These are phyloP conservation scores for Pionites leucogaster DNA, from an alignment of 2,113 vertebrate species.

Conservation along the genomic window DNA sequence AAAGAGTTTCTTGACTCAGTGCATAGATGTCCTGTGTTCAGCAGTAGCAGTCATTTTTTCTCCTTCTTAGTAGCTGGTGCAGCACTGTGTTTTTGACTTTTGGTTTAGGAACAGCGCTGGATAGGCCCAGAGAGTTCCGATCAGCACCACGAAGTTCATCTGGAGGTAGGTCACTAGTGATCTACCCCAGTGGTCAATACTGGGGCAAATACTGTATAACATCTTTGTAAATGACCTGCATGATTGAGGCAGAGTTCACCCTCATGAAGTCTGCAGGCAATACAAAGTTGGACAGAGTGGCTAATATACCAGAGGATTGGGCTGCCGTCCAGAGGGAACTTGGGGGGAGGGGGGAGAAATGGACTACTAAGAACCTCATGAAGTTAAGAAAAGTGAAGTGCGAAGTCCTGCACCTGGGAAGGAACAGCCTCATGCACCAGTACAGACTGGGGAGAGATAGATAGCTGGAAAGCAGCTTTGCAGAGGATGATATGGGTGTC, in stretches of 20 bases:
- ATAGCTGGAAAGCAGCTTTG: neutral
- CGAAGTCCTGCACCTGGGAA: fast-evolving
- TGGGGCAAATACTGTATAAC: neutral
- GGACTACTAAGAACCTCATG: neutral
- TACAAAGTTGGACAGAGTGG: neutral
- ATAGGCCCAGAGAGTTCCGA: neutral
- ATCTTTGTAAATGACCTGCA: neutral
- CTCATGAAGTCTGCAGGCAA: neutral
- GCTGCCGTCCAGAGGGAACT: neutral
- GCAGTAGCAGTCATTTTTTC: too few relatives aligned
- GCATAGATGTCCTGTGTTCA: too few relatives aligned
- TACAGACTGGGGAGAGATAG: neutral
- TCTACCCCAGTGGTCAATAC: neutral
- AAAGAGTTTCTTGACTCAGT: neutral
- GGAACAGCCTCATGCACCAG: neutral
- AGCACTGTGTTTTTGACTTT: too few relatives aligned
- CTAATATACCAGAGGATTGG: neutral
- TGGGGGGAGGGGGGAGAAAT: neutral
- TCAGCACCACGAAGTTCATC: neutral
- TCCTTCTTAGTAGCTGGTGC: too few relatives aligned
- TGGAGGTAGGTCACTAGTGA: neutral
- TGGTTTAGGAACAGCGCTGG: too few relatives aligned
- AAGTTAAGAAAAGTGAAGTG: neutral
- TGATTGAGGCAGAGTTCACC: neutral
- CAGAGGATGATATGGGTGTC: neutral